Percentiles rank a stretch among this genome's conserved stretches.
Conservation (phyloP, 2,888 invertebrate species). For the Aradus depressus region DNA sequence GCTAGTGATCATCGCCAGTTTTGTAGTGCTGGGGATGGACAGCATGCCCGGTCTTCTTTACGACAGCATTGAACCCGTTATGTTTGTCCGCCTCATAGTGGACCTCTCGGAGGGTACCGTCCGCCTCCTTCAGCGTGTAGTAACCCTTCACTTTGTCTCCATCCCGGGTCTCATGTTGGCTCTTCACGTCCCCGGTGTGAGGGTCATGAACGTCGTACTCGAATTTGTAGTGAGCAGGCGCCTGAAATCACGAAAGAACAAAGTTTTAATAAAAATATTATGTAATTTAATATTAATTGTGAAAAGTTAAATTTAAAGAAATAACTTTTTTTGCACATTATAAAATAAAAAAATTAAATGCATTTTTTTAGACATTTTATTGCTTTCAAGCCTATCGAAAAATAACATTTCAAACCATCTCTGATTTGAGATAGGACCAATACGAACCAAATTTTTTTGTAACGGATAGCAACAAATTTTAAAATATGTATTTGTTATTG, state of each 20-base stretch:
- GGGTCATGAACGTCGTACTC: conserved; percentile 12
- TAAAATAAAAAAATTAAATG: no score
- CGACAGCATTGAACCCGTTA: conserved; percentile 31
- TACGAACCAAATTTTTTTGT: no score
- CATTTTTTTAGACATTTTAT: no score
- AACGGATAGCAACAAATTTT: no score
- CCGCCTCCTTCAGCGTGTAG: conserved; percentile 26
- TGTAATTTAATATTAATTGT: background rate
- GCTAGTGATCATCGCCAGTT: conserved; percentile 10
- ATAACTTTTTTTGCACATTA: no score
- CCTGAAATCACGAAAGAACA: background rate
- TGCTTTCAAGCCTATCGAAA: no score
- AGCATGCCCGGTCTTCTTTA: conserved; percentile 30
- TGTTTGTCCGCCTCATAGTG: conserved; percentile 31
- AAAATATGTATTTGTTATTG: no score
- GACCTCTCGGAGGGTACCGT: conserved; percentile 31
- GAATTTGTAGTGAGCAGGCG: conserved; percentile 13
- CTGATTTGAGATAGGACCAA: no score
- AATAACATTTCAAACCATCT: no score
- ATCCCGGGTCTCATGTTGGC: conserved; percentile 8
- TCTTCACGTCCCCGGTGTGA: conserved; percentile 7
- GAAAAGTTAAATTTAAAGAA: no score
- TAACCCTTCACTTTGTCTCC: conserved; percentile 9
- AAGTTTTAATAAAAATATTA: background rate
- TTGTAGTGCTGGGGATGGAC: conserved; percentile 26